Evolutionary conservation across 2,888 invertebrate genomes (phyloP), one percentile per base, ranked within the genome.

Genomic region (Coelinius sp.): DNA sequence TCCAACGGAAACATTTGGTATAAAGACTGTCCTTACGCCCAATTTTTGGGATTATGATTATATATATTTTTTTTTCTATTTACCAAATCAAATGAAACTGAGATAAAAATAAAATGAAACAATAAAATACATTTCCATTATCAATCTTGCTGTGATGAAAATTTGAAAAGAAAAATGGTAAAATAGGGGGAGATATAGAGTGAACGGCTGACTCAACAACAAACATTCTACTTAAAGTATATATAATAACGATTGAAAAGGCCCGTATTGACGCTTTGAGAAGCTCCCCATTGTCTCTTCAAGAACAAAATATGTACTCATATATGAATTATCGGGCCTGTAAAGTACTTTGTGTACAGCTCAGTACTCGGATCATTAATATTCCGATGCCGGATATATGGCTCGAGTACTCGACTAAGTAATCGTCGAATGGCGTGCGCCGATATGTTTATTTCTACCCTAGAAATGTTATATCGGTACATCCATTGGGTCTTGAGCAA

Each of bases 401-500:
- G 73, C 76, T 76, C 70, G 73, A 73, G 73, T 73, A 77, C 71
- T 76, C 76, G 74, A 74, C 77, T 81, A 80, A 80, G 78, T 81
- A 81, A 80, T 80, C 80, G 77, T 79, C 77, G 76, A 80, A 82
- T 81, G 70, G 79, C 79, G 76, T 79, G 79, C 74, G 73, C 67
- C 68, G 73, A 73, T 70, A 75, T 72, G 72, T 68, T 76, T 80
- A 77, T 49, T 49, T 49, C 20, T 20, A 3, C 17, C 17, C n/a
- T 41, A n/a, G n/a, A 41, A 41, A n/a, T 41, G n/a, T 1, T 41
- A 41, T n/a, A 10, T 41, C 41, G n/a, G n/a, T 41, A 41, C 41
- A 10, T 41, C 41, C n/a, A 5, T 2, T 41, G 41, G n/a, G n/a
- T 41, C 41, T 41, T n/a, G n/a, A n/a, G 1, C 41, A 31, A 31